These are phyloP conservation scores for Vultur gryphus DNA, from an alignment of 2,797 vertebrate genomes.

Conservation along the genomic window DNA sequence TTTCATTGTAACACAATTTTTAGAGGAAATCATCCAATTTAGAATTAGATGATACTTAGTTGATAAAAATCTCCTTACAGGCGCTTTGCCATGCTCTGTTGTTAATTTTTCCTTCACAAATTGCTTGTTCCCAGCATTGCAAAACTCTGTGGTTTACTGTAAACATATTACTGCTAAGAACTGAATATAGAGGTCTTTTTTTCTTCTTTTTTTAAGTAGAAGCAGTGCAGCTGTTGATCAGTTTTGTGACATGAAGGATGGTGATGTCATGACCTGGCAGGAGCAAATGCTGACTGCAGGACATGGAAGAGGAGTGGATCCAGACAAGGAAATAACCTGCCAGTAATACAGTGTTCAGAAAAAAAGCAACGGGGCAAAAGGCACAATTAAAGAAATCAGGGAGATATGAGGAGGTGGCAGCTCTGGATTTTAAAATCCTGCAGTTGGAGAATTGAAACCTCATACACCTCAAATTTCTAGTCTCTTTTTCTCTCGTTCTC, in stretches of 20 bases:
- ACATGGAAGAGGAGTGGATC: background rate
- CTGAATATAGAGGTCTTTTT: background rate
- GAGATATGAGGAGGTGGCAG: background rate
- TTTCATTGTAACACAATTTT: background rate
- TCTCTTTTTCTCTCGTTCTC: background rate
- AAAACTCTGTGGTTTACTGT: background rate
- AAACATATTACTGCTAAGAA: background rate
- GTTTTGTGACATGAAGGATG: background rate
- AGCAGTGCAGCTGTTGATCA: background rate
- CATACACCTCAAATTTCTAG: background rate
- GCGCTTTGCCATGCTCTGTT: background rate
- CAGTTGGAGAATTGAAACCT: background rate
- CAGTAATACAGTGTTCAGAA: background rate
- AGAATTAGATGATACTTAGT: background rate
- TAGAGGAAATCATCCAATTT: background rate
- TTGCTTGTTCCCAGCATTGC: background rate
- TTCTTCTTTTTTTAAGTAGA: background rate
- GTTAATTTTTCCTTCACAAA: background rate
- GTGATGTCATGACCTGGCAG: background rate
- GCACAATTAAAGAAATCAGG: background rate
- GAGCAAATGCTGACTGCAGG: background rate
- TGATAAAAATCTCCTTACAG: slow-evolving; percentile 10
- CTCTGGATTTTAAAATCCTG: background rate
- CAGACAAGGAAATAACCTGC: background rate
- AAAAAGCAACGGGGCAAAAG: background rate